Base-by-base conservation (phyloP, 2,797 vertebrate species). In the Sebastes matsubarae region DNA sequence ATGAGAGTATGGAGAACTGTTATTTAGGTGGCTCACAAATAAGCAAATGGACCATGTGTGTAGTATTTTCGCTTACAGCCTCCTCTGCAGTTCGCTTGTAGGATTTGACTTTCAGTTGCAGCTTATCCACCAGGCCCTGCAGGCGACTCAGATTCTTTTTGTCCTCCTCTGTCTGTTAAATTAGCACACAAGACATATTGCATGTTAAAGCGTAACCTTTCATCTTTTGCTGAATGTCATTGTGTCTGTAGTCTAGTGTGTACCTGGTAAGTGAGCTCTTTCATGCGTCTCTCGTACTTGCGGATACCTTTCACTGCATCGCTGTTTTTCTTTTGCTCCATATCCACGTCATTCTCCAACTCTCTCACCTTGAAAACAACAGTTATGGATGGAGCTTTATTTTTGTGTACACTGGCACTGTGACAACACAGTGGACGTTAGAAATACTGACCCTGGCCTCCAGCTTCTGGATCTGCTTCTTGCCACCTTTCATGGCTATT, bases 231-330 rank as follows among this genome's bases (percentile, higher is more conserved):
- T 63, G 3, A 13, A 9, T 59, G 24, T 30, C 20, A 6, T 3
- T 32, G 38, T 69, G 22, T n/a, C 6, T 71, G 38, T 12, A n/a
- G 38, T 42, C 13, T 42, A 14, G 6, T 8, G 3, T 18, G 5
- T 95, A 98, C 97, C 97, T 98, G 97, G 81, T 98, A 98, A 8
- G 90, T 97, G 11, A 98, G 92, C 88, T 98, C 97, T 92, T 98
- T 98, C 85, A 98, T 96, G 69, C 96, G 93, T 75, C 97, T 92
- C 89, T 98, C 97, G 0, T 97, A 98, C 88, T 98, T 98, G 59
- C 97, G 96, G 30, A 98, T 90, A 9, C 97, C 97, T 87, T 98
- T 98, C 81, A 97, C 94, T 32, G 96, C 94, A 16, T 98, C 97
- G 0, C 93, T 95, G 3, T 93, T 94, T 89, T 95, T 96, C 93